phyloP scores from a whole-genome alignment of 2,888 invertebrate species.

The Onchidella celtica region DNA sequence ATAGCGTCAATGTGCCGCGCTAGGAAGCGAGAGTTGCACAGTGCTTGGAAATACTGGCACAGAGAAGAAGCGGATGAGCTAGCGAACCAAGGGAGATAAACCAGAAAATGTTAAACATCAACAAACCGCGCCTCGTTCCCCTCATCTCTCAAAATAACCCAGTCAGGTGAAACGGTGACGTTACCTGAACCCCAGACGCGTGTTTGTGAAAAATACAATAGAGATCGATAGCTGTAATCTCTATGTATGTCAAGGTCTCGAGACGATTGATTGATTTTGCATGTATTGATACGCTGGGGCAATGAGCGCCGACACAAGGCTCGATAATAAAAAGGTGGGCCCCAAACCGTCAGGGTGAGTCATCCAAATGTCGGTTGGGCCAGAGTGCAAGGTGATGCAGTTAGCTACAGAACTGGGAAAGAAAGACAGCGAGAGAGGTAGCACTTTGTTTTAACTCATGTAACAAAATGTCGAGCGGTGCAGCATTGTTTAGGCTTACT shows the following conservation, averaged over 20 bases:
- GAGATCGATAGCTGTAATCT: not conserved
- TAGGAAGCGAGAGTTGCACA: no score
- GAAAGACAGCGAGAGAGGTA: no score
- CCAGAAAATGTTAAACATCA: conserved; percentile 18
- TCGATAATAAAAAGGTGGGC: not conserved
- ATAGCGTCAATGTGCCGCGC: not conserved
- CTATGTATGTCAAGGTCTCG: not conserved
- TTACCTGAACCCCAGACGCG: not conserved
- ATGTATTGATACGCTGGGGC: not conserved
- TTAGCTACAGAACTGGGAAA: no score
- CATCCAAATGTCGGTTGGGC: no score
- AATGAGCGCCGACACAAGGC: not conserved
- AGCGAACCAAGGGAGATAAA: conserved; percentile 19
- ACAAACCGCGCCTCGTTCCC: not conserved
- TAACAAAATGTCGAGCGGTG: no score
- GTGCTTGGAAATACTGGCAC: no score
- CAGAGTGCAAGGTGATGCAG: no score
- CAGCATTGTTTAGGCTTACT: no score
- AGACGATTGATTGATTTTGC: not conserved
- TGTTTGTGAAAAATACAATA: no score
- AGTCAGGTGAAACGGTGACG: not conserved
- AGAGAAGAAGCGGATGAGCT: no score
- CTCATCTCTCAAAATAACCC: not conserved
- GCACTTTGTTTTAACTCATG: no score
- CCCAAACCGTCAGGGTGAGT: not conserved